phyloP scores from a whole-genome alignment of 2,113 vertebrate species.

The Bubo blakistoni region DNA sequence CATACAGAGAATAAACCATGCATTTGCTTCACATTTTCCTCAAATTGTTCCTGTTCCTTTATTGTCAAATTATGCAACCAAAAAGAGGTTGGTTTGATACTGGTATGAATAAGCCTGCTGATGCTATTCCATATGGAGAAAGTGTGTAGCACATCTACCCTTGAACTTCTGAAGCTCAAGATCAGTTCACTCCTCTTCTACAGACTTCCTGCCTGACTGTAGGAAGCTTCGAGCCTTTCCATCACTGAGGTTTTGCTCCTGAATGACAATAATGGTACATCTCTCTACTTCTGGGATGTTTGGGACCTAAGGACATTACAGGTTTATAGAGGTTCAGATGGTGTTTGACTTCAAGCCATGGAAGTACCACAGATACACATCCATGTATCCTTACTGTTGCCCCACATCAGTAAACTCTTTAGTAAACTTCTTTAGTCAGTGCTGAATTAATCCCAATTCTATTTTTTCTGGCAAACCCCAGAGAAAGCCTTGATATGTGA shows the following conservation, averaged over 20 bases:
- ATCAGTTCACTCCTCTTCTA: not conserved
- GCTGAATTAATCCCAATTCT: not conserved
- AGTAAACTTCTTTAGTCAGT: not conserved
- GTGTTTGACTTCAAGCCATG: not conserved
- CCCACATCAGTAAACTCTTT: not conserved
- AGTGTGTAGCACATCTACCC: fast-evolving
- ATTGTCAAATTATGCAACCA: not conserved
- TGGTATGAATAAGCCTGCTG: conserved; percentile 1
- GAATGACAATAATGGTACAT: not conserved
- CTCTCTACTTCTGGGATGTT: not conserved
- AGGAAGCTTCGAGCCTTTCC: not conserved
- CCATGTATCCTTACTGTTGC: not conserved
- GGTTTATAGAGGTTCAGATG: not conserved
- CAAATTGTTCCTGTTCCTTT: not conserved
- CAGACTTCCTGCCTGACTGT: not conserved
- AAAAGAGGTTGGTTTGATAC: not conserved
- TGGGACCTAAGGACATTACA: not conserved
- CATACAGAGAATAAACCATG: not conserved
- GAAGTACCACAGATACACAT: not conserved
- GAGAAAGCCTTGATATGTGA: conserved; percentile 36
- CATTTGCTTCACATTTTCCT: not conserved
- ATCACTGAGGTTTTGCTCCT: not conserved
- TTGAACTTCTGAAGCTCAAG: not conserved
- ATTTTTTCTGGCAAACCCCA: not conserved
- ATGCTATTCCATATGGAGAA: not conserved